These are phyloP conservation scores for Hypomecis atomaria DNA, from an alignment of 2,888 invertebrate genomes.

Conservation along the genomic window DNA sequence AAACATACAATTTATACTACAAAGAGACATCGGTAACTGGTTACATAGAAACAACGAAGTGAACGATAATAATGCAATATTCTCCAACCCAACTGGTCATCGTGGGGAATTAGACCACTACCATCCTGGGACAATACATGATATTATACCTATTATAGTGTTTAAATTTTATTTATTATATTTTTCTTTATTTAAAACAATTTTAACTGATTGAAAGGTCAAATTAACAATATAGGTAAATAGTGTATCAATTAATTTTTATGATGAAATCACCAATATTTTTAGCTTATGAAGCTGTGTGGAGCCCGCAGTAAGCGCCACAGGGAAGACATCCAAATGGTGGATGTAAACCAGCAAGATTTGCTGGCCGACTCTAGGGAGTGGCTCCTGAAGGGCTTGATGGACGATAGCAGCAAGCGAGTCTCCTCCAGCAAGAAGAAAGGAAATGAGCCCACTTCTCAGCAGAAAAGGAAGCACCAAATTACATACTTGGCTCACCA, in stretches of 20 bases:
- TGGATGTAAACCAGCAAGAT: conserved; percentile 93
- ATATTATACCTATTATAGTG: too few species aligned
- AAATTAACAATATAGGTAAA: too few species aligned
- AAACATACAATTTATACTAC: too few species aligned
- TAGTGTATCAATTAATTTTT: not conserved
- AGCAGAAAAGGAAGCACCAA: conserved; percentile 95
- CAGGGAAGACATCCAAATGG: conserved; percentile 88
- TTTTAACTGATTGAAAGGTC: too few species aligned
- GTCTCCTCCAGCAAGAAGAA: conserved; percentile 82
- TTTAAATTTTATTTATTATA: too few species aligned
- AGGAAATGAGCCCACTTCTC: conserved; percentile 86
- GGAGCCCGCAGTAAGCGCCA: conserved; percentile 87
- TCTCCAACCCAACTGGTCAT: too few species aligned
- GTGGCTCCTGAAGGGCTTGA: conserved; percentile 92
- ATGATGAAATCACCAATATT: conserved; percentile 6
- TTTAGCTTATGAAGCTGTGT: conserved; percentile 87
- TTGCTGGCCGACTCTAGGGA: conserved; percentile 91
- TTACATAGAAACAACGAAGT: too few species aligned
- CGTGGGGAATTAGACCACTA: too few species aligned
- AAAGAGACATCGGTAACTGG: too few species aligned
- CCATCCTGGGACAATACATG: too few species aligned
- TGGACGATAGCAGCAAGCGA: conserved; percentile 87
- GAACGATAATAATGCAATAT: too few species aligned
- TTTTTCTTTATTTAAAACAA: too few species aligned
- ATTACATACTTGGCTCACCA: conserved; percentile 97